Conservation (phyloP, 1,140 invertebrate species). For the Diplogasteroides magnus region DNA sequence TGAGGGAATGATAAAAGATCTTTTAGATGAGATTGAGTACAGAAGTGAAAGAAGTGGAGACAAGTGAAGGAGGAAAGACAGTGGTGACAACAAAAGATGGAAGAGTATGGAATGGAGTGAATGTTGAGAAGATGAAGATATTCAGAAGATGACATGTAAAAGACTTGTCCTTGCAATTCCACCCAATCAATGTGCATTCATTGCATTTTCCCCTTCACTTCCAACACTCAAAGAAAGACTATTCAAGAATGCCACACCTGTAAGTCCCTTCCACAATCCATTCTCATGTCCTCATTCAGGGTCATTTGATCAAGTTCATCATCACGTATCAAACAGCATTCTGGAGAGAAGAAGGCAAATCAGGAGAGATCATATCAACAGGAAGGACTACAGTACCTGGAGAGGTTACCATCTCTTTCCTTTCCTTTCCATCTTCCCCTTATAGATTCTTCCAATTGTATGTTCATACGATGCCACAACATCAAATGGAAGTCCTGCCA, state of each 20-base stretch:
- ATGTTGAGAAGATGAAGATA: not conserved
- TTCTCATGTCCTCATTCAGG: not conserved
- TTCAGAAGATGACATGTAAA: constrained; percentile 12
- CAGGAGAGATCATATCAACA: constrained; percentile 6
- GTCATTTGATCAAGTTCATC: constrained; percentile 28
- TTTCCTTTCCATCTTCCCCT: not conserved
- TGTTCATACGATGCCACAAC: constrained; percentile 24
- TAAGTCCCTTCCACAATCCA: not conserved
- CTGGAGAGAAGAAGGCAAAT: constrained; percentile 28
- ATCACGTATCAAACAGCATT: constrained; percentile 28
- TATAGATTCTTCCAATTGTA: constrained; percentile 18
- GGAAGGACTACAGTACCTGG: not conserved
- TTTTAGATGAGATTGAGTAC: not conserved
- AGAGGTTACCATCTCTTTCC: not conserved
- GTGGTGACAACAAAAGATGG: not conserved
- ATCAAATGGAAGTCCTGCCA: constrained; percentile 16
- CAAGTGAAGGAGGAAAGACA: not conserved
- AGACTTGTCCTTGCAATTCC: constrained; percentile 24
- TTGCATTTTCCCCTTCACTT: constrained; percentile 9
- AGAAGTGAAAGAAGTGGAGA: not conserved
- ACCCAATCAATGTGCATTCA: constrained; percentile 18
- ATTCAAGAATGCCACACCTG: too few relatives aligned
- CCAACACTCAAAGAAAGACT: constrained; percentile 13
- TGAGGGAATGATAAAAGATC: not conserved
- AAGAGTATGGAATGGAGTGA: not conserved